Evolutionary conservation across 2,797 vertebrate species (phyloP).

Genomic region (Oryzias dopingdopingensis): DNA sequence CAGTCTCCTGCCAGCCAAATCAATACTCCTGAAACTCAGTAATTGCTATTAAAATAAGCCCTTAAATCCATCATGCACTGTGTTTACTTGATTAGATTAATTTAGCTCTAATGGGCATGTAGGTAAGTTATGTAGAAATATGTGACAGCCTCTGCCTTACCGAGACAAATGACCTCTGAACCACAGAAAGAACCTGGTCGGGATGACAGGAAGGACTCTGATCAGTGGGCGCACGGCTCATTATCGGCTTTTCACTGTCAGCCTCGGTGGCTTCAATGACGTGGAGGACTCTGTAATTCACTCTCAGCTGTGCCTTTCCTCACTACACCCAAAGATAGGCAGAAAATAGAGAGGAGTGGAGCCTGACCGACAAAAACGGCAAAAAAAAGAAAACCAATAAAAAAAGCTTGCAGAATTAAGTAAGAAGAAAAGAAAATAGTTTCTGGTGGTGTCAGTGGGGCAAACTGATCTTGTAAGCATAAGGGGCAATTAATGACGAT

Average conservation of each 20-base stretch:
- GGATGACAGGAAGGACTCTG: constrained; percentile 12
- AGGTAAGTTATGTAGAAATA: constrained; percentile 12
- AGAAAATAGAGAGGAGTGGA: constrained; percentile 47
- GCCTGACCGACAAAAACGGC: constrained; percentile 26
- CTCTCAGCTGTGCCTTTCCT: constrained; percentile 33
- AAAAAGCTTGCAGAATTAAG: constrained; percentile 1
- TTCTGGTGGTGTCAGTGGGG: constrained; percentile 15
- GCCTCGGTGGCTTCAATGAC: constrained; percentile 50
- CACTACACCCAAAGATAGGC: constrained; percentile 26
- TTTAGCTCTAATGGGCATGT: constrained; percentile 19
- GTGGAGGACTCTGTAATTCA: constrained; percentile 50
- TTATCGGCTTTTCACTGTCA: constrained; percentile 58
- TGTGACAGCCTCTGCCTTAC: constrained; percentile 1
- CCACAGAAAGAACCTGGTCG: constrained; percentile 6
- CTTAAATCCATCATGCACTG: constrained; percentile 48
- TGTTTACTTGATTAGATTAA: constrained; percentile 57
- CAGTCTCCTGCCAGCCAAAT: constrained; percentile 31
- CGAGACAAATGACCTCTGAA: constrained; percentile 43
- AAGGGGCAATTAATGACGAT: constrained; percentile 47
- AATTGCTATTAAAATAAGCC: constrained; percentile 45
- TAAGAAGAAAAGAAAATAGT: constrained; percentile 8
- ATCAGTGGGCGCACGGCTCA: constrained; percentile 40
- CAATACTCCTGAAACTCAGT: constrained; percentile 46
- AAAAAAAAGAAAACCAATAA: constrained; percentile 9
- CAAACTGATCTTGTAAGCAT: constrained; percentile 15